phyloP scores from a whole-genome alignment of 2,797 vertebrate genomes.

The Peromyscus melanophrys region DNA sequence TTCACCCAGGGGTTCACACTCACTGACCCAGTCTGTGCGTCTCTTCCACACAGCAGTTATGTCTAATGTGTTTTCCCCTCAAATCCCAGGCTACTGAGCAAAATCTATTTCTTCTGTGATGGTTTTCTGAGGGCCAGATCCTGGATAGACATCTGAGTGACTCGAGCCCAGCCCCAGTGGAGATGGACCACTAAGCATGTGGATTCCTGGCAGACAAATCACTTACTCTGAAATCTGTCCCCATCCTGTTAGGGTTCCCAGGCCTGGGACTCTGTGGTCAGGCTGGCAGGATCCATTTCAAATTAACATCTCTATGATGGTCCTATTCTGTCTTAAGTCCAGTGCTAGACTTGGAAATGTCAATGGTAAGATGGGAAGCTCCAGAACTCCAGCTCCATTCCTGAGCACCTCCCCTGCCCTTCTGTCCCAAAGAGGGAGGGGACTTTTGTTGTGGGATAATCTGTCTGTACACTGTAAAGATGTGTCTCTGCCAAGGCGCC shows the following conservation, averaged over 20 bases:
- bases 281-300: neutral
- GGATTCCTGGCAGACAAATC: neutral
- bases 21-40: neutral
- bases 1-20: neutral
- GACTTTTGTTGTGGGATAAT: no score
- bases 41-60: neutral
- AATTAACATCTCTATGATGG: neutral
- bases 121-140: neutral
- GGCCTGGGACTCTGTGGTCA: neutral
- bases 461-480: no score
- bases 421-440: neutral
- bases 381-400: neutral
- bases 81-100: neutral
- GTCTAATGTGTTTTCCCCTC: neutral
- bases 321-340: neutral
- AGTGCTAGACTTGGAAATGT: neutral
- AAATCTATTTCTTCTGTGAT: neutral
- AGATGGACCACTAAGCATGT: neutral
- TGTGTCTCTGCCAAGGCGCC: no score
- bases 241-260: neutral
- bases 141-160: neutral
- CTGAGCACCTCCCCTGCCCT: neutral
- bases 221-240: neutral
- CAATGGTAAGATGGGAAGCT: neutral
- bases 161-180: neutral